Evolutionary conservation across 2,888 invertebrate species (phyloP), one percentile per base, ranked within the genome.

Genomic region (Chrysodeixis includens): DNA sequence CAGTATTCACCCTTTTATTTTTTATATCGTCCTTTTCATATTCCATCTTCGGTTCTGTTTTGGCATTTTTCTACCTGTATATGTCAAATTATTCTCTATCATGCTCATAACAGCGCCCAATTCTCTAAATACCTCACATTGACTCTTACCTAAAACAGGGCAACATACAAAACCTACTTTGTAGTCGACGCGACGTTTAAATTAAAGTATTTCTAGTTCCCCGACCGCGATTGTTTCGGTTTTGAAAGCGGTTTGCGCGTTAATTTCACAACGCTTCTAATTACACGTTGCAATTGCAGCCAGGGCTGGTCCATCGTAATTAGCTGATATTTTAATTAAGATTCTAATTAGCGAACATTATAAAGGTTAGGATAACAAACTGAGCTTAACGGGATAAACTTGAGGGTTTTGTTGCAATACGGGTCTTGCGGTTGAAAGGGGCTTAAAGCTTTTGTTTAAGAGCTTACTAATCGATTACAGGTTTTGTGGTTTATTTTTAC

Each of bases 191-290:
- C 56, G 62, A 65, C 63, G 69, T 79, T 26, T 26, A 74, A 80
- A 80, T 80, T 70, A 70, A 64, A 55, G 60, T 77, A 70, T 77
- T 61, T 8, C 66, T 64, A 71, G 69, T 74, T 69, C 55, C 62
- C 61, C 46, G 53, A 76, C 72, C 68, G 59, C 70, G 69, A 79
- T 69, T 68, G 71, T 77, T 76, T 68, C 16, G 70, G 72, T 71
- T 79, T 78, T 78, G 69, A 81, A 73, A 71, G 80, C 72, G 82
- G 81, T 82, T 81, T 59, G 46, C 69, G 68, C 72, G 74, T 77
- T 81, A 72, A 81, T 82, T 82, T 76, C 58, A 69, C 71, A 66
- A 60, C 58, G 60, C 30, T 79, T 72, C 77, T 81, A 81, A 82
- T 82, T 75, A 79, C 68, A 74, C 66, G 57, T 69, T 74, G 70